Base-by-base conservation (phyloP, 2,888 invertebrate genomes). In the Apocheima hispidaria region DNA sequence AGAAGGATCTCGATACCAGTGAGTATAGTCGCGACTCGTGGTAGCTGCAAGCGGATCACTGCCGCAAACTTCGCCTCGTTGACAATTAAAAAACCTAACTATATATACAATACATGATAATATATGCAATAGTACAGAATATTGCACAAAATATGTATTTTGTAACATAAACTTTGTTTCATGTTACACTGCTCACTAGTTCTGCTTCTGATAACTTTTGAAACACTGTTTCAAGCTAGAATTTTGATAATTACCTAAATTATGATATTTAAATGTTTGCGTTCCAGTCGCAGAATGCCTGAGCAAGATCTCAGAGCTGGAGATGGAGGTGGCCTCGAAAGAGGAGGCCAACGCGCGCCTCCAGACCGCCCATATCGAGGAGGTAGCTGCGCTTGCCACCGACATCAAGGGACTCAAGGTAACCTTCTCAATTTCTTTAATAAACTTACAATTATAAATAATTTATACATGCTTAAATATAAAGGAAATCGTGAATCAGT, bases 201-300 rank as follows among this genome's bases (percentile, higher is more conserved):
- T 23, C 23, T 16, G 6, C 36, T 36, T 16, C 16, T 36, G 7
- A 4, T 4, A 6, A 6, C 6, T 4, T 6, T n/a, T 16, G 0
- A 16, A 4, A 16, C 36, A 16, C 14, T 36, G 14, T 3, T 36
- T 36, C 5, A 4, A n/a, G 36, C 5, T 36, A 0, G 16, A 36
- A 16, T 36, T n/a, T n/a, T 35, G 1, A 0, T n/a, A 35, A 0
- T 10, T 28, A 18, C 26, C 2, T 23, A 48, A 4, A 20, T 18
- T 43, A n/a, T 35, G 4, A 5, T n/a, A 53, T 33, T 44, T 7
- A 35, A 51, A 16, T 12, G 40, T 59, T 12, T 58, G 48, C 46
- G 9, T 86, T 85, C 0, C 78, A 94, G 94, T 94, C 81, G 93
- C 94, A 80, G 92, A 93, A 84, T 94, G 93, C 84, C 81, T 94